Base-by-base conservation (phyloP, 1,140 invertebrate species). In the Hestina assimilis region DNA sequence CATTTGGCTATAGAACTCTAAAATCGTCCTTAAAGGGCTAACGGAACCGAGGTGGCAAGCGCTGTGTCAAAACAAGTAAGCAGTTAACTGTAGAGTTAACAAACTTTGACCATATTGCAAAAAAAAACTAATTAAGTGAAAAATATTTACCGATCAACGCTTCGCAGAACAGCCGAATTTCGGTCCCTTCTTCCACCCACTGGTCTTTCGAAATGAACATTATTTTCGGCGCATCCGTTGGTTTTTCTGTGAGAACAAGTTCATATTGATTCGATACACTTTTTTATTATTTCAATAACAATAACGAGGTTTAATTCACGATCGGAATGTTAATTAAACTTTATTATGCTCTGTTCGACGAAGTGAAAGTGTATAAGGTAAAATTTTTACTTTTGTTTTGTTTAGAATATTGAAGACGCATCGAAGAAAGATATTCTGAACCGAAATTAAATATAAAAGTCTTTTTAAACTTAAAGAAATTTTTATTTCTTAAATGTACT, bases 121-220 rank as follows among this genome's bases (percentile, higher is more conserved):
- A n/a, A n/a, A n/a, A n/a, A n/a, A n/a, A n/a, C n/a, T n/a, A n/a
- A n/a, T n/a, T n/a, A n/a, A n/a, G n/a, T n/a, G n/a, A n/a, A n/a
- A n/a, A n/a, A n/a, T 23, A 87, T 87, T 92, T 89, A 90, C 93
- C 93, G 38, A 94, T 91, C 74, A 94, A 93, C 51, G 93, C 93
- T 83, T 95, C 94, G 82, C 94, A 94, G 83, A 92, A 94, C 17
- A 95, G 83, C 57, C 94, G 89, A 7, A 92, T 87, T 6, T 88
- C 79, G 41, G 89, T 89, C 4, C 92, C 93, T 29, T 92, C 79
- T 29, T 85, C 83, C 42, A 89, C 82, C 82, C 88, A 86, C 70
- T 89, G 85, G 70, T 91, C 85, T 59, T 83, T 72, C 9, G 91
- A 90, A 26, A 90, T 83, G 76, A 90, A 92, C 63, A 91, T 92